phyloP scores from a whole-genome alignment of 2,113 vertebrate species.

The Poecile atricapillus region DNA sequence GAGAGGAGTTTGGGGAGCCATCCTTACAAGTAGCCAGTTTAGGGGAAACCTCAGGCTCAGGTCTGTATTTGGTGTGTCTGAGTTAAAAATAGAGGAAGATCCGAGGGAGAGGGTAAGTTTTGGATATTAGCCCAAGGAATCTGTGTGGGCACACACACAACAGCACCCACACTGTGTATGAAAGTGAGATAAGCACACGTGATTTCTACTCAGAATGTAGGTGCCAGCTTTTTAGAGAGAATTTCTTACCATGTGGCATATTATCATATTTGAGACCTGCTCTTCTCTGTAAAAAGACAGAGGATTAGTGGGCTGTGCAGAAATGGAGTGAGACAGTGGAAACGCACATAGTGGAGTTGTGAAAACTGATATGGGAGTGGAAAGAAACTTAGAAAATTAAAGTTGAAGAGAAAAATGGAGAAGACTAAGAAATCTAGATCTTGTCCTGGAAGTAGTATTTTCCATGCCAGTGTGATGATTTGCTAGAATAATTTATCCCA shows the following conservation, averaged over 20 bases:
- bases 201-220: slow-evolving; percentile 47
- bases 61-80: slow-evolving; percentile 23
- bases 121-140: slow-evolving; percentile 44
- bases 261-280: slow-evolving; percentile 58
- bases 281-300: slow-evolving; percentile 58
- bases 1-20: neutral
- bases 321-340: slow-evolving; percentile 64
- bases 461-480: neutral
- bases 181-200: slow-evolving; percentile 53
- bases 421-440: neutral
- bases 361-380: slow-evolving; percentile 22
- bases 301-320: slow-evolving; percentile 58
- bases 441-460: neutral
- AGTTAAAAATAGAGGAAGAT: slow-evolving; percentile 39
- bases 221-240: slow-evolving; percentile 50
- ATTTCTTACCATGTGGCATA: slow-evolving; percentile 67
- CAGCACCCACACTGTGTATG: slow-evolving; percentile 37
- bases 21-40: neutral
- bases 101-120: neutral
- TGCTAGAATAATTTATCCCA: neutral
- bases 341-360: slow-evolving; percentile 42
- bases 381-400: slow-evolving; percentile 23
- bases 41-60: neutral
- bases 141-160: slow-evolving; percentile 10
- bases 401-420: neutral